phyloP scores from a whole-genome alignment of 1,140 invertebrate species.

The Coelopa frigida region DNA sequence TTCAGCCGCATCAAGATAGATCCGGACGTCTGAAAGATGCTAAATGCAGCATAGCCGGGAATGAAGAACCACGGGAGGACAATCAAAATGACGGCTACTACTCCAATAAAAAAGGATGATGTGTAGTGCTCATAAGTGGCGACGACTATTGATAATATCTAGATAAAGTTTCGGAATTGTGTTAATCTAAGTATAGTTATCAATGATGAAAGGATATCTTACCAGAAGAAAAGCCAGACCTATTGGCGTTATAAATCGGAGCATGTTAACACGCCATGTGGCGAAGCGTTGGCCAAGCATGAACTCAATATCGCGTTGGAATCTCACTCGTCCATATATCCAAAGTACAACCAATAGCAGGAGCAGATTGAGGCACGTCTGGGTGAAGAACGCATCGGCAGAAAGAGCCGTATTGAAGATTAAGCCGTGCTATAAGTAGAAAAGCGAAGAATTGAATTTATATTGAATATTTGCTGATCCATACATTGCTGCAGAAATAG shows the following conservation, averaged over 20 bases:
- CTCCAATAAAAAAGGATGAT: no score
- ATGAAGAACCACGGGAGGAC: constrained; percentile 23
- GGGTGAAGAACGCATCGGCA: constrained; percentile 55
- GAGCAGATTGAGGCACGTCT: constrained; percentile 62
- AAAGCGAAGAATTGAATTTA: not conserved
- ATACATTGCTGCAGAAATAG: constrained; percentile 28
- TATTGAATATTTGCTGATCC: not conserved
- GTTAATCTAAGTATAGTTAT: no score
- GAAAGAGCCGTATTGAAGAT: constrained; percentile 14
- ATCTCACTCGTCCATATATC: constrained; percentile 67
- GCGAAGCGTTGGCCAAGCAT: constrained; percentile 67
- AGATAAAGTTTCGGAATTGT: no score
- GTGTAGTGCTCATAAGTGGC: no score
- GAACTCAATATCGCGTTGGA: constrained; percentile 65
- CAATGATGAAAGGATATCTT: no score
- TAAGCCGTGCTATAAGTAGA: constrained; percentile 23
- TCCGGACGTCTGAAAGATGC: constrained; percentile 24
- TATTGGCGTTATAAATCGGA: constrained; percentile 33
- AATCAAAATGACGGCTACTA: constrained; percentile 17
- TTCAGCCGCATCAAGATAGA: constrained; percentile 21
- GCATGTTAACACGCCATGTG: constrained; percentile 30
- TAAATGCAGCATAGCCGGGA: constrained; percentile 28
- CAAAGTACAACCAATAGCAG: constrained; percentile 65
- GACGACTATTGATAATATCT: no score
- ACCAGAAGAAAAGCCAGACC: constrained; percentile 23